phyloP scores from a whole-genome alignment of 2,888 invertebrate genomes.

The Morpho deidamia region DNA sequence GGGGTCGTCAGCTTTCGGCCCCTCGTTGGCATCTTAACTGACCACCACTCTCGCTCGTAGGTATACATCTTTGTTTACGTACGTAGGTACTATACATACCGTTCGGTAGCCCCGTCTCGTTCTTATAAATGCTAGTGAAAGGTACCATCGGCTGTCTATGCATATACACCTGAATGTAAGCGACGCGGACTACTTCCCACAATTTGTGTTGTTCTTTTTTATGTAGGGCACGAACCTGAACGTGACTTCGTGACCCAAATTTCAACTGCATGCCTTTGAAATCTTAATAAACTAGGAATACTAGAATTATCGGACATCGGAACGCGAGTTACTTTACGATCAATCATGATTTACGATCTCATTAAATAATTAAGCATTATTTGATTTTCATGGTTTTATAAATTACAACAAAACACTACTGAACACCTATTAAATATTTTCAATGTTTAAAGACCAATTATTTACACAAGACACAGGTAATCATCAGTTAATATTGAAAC shows the following conservation, averaged over 20 bases:
- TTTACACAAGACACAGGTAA: not conserved
- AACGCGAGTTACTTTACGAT: not conserved
- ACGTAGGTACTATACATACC: conserved; percentile 19
- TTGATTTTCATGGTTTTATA: no score
- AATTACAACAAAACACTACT: no score
- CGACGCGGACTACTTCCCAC: conserved; percentile 65
- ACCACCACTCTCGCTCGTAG: conserved; percentile 30
- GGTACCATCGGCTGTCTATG: conserved; percentile 39
- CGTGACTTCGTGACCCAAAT: conserved; percentile 39
- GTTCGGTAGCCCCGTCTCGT: conserved; percentile 38
- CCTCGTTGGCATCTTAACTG: conserved; percentile 44
- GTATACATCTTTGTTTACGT: conserved; percentile 26
- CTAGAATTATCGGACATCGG: not conserved
- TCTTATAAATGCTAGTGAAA: conserved; percentile 52
- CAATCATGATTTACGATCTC: conserved; percentile 2
- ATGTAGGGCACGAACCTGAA: conserved; percentile 55
- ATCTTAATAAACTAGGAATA: not conserved
- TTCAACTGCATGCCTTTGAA: conserved; percentile 7
- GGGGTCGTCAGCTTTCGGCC: conserved; percentile 59
- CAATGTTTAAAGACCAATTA: not conserved
- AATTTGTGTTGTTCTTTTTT: conserved; percentile 45
- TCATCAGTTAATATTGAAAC: not conserved
- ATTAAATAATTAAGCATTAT: not conserved
- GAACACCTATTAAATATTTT: no score
- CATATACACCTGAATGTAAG: conserved; percentile 27